Evolutionary conservation across 2,797 vertebrate genomes (phyloP), one percentile per base, ranked within the genome.

Genomic region (Enteromius anoplus): DNA sequence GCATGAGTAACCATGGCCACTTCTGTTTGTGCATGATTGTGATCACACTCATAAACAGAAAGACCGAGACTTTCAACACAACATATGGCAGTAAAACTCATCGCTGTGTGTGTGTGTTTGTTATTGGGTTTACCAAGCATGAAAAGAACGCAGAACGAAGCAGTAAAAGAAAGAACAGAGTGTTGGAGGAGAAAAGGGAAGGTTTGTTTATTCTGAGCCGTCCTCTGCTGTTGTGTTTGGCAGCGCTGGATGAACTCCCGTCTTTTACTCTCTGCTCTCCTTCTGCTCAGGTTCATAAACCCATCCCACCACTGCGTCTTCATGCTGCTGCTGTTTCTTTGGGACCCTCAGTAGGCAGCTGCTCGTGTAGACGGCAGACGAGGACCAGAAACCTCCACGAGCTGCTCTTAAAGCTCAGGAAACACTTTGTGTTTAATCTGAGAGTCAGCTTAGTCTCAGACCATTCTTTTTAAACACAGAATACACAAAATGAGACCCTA

Each of bases 171-270:
- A 80, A 42, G 37, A 71, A 71, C 32, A 29, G 34, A 47, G 37
- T 32, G 62, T 65, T 65, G 29, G 62, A 34, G 51, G 53, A 55
- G 47, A 72, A 72, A 47, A 19, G 68, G 53, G 68, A 62, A 81
- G 37, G 68, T 34, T 60, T 81, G 40, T 71, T 69, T 80, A 80
- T 80, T 34, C 65, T 70, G 26, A 81, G 11, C 26, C 19, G 32
- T 70, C 51, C 68, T 81, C 68, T 62, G 40, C 68, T 71, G 79
- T 81, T 81, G 69, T 72, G 79, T 81, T 81, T 81, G 79, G 66
- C 79, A 81, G 17, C 15, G 17, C n/a, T 11, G 51, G 40, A 21
- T 1, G 29, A 80, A 55, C 34, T 65, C 75, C 23, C 58, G 8
- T 64, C 73, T 68, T 70, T 45, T 17, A 23, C 69, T 17, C 69